Conservation (phyloP, 2,113 vertebrate species). For the Vireo altiloquus region DNA sequence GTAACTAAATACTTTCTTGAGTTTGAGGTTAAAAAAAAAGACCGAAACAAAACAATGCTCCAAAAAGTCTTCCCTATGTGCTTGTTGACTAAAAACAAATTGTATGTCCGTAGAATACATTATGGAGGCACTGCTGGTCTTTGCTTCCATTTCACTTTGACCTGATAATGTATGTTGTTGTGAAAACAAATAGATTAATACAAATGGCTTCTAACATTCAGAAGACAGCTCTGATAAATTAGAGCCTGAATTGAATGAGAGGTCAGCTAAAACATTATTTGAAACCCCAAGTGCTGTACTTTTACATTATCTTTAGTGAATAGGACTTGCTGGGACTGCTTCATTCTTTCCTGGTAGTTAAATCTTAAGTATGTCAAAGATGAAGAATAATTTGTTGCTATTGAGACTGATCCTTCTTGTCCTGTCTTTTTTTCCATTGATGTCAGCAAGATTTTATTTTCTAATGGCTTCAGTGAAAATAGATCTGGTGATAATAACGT, state of each 20-base stretch:
- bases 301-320: background rate
- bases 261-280: background rate
- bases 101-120: background rate
- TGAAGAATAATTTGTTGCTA: background rate
- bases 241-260: background rate
- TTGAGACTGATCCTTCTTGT: background rate
- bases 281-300: background rate
- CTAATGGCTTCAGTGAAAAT: background rate
- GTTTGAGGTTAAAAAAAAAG: background rate
- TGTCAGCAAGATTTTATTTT: background rate
- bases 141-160: background rate
- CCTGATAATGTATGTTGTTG: background rate
- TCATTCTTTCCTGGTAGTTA: background rate
- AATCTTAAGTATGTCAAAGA: background rate
- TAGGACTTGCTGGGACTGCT: background rate
- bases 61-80: background rate
- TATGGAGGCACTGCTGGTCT: background rate
- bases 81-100: background rate
- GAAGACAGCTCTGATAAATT: background rate
- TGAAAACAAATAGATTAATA: background rate
- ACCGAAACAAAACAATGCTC: background rate
- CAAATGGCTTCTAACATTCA: background rate
- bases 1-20: background rate
- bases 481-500: background rate
- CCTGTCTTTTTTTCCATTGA: background rate